phyloP scores from a whole-genome alignment of 2,888 invertebrate species.

The Slavum lentiscoides region DNA sequence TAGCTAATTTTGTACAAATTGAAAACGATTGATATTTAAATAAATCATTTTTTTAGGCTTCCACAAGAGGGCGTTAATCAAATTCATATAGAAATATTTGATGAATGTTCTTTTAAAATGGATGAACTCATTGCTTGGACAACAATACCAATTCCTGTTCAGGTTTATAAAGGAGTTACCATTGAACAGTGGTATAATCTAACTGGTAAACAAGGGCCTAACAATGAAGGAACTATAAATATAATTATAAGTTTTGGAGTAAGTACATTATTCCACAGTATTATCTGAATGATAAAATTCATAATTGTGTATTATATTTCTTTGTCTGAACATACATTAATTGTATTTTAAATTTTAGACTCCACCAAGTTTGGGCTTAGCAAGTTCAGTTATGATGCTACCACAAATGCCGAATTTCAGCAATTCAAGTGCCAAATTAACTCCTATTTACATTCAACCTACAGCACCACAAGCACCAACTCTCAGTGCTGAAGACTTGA shows the following conservation, averaged over 20 bases:
- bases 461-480: constrained; percentile 62
- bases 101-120: constrained; percentile 94
- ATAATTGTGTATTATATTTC: neutral
- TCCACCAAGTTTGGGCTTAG: constrained; percentile 58
- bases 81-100: constrained; percentile 91
- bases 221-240: constrained; percentile 90
- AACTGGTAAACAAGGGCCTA: constrained; percentile 93
- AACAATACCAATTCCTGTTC: constrained; percentile 82
- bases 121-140: constrained; percentile 96
- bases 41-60: constrained; percentile 64
- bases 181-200: constrained; percentile 94
- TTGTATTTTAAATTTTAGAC: constrained; percentile 60
- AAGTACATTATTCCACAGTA: constrained; percentile 58
- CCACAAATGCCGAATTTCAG: constrained; percentile 62
- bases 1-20: neutral
- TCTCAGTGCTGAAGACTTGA: constrained; percentile 58
- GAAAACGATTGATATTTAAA: neutral
- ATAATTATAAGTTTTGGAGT: constrained; percentile 81
- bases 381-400: constrained; percentile 72
- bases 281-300: neutral
- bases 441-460: constrained; percentile 61
- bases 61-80: constrained; percentile 86
- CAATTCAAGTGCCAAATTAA: constrained; percentile 57
- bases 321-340: neutral
- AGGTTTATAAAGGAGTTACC: constrained; percentile 83